Base-by-base conservation (phyloP, 1,140 invertebrate genomes). In the Notospermus geniculatus region DNA sequence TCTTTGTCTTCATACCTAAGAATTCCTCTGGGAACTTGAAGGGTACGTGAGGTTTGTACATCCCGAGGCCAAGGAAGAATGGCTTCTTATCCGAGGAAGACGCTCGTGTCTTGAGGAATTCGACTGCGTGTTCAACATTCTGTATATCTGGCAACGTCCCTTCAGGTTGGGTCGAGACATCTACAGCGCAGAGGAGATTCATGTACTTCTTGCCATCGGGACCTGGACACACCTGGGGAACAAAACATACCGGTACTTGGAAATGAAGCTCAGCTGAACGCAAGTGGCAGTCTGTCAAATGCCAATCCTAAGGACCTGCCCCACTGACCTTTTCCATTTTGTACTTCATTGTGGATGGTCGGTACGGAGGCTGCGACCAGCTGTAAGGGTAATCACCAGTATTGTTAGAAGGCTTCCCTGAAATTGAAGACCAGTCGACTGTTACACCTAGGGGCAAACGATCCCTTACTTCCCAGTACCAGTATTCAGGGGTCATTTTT, bases 11-110 rank as follows among this genome's bases (percentile, higher is more conserved):
- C 81, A n/a, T n/a, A 91, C 90, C 84, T 73, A 90, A 76, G 80
- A 88, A 95, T 79, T 87, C 78, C 62, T 80, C 71, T 0, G 92
- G 92, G 83, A 88, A 92, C 74, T 91, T 93, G 1, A 94, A 83
- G 15, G 92, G 92, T 66, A 95, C 88, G 70, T 94, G 92, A n/a
- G 92, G 92, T 76, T 94, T 95, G 68, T 93, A 89, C 80, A 91
- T 92, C 0, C 92, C 92, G 73, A 94, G 84, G n/a, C 90, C 91
- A 29, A 95, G 78, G 63, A 94, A 91, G 72, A 88, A 93, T 45
- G 90, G 90, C 46, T 65, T 59, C 22, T 71, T 59, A 7, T 58
- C 54, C 39, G 32, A 41, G 27, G 57, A 53, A 27, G 13, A 11
- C 19, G 62, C 43, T 57, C 69, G 55, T 4, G 27, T 59, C 63